Evolutionary conservation across 2,888 invertebrate genomes (phyloP).

Genomic region (Drosophila kambysellisi): DNA sequence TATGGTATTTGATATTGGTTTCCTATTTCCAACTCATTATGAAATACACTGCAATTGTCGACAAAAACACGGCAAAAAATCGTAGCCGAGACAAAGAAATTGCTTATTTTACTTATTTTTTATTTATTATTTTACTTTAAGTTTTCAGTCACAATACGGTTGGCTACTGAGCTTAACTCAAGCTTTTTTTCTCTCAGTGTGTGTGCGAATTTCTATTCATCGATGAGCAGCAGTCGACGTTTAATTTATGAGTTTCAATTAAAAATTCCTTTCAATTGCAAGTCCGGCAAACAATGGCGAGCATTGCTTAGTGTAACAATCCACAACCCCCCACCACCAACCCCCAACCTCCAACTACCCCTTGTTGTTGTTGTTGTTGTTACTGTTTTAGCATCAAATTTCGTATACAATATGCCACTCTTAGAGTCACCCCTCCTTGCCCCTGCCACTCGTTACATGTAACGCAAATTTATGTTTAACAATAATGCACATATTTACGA

Average conservation of each 20-base stretch:
- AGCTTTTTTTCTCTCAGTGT: conserved; percentile 6
- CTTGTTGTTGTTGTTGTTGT: conserved; percentile 1
- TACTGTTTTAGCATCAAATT: conserved; percentile 50
- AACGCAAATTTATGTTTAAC: conserved; percentile 79
- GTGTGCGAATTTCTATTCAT: conserved; percentile 17
- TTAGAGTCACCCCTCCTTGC: background rate
- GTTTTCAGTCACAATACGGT: background rate
- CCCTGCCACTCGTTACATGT: conserved; percentile 25
- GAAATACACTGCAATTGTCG: conserved; percentile 5
- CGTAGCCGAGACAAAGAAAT: background rate
- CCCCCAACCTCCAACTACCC: background rate
- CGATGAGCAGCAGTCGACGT: conserved; percentile 37
- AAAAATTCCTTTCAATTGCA: conserved; percentile 68
- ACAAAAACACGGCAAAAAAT: background rate
- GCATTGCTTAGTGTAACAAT: conserved; percentile 37
- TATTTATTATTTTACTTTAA: background rate
- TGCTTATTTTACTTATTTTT: background rate
- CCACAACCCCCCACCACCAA: background rate
- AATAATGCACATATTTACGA: conserved; percentile 68
- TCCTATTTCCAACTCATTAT: conserved; percentile 56
- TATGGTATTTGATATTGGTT: conserved; percentile 21
- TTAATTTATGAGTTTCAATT: conserved; percentile 81
- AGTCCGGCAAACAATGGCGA: conserved; percentile 50
- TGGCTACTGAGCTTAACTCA: background rate
- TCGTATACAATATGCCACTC: conserved; percentile 40